Evolutionary conservation across 2,888 invertebrate species (phyloP), one percentile per base, ranked within the genome.

Genomic region (Drosophila atroscutellata): DNA sequence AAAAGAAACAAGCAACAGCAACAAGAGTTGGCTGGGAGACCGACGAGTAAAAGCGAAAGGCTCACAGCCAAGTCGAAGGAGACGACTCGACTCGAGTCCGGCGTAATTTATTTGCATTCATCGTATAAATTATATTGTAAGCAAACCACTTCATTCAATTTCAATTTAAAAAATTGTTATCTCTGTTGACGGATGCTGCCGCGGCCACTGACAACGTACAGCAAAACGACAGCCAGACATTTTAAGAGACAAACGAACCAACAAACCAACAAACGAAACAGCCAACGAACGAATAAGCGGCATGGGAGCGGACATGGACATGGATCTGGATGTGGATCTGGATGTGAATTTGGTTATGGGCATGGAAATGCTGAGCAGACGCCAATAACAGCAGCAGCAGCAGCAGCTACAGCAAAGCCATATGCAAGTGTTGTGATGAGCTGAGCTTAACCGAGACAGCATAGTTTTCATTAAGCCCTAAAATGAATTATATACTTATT

Each of bases 111-210:
- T 91, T 90, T 91, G 91, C 91, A 90, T 91, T 90, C 86, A 84
- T 88, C 86, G 86, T 92, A 92, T 92, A 92, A 92, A 92, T 92
- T 92, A 92, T 92, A 92, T 92, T 92, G 92, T 92, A 92, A 92
- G 91, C 91, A 91, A 92, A 92, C 92, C 92, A 92, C 92, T 92
- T 92, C 92, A 92, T 93, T 92, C 92, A 91, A 91, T 92, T 92
- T 92, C 92, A 91, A 92, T 93, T 93, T 91, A 92, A 92, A 78
- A 92, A 92, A 92, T 92, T 92, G 92, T 92, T 92, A 91, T 91
- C 91, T 90, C 78, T 78, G 81, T 80, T 91, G 91, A 91, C 89
- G 90, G 90, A 91, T 91, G 91, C 91, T 90, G 89, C 90, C 88
- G 90, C 90, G 86, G 83, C 90, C 89, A 69, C 86, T 89, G 81